Evolutionary conservation across 2,888 invertebrate genomes (phyloP), one percentile per base, ranked within the genome.

Genomic region (Nomada ruficornis): DNA sequence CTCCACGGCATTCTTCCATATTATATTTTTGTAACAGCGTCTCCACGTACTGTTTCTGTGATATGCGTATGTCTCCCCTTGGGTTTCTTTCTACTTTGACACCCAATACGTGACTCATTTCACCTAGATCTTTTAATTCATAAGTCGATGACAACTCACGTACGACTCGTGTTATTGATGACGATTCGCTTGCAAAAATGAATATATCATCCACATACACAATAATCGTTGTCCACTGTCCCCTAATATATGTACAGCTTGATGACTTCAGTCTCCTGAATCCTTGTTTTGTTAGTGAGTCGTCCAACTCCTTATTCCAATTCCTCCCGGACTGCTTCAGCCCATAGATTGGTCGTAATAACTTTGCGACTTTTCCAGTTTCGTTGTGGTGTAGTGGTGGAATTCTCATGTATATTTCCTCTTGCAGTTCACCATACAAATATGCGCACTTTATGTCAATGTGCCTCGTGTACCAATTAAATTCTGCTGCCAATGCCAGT

Each of bases 391-490:
- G 54, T 9, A 23, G 3, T 7, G 44, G 63, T 10, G 63, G 72
- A 9, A 72, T 18, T 26, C 23, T 54, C 72, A 63, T 63, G 54
- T 23, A 72, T 5, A 72, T 54, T 15, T 62, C 55, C 7, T 64
- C 72, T 42, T 72, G 18, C 10, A 63, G 15, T 9, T 63, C 11
- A 11, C 72, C 72, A 13, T 55, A 44, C 1, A 72, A 42, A 7
- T 72, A 63, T 10, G 72, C 72, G 13, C 63, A 72, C 36, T 63
- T 72, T n/a, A 72, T 44, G 9, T 63, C 63, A 11, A 72, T 23
- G 26, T 72, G 55, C 15, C 57, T 42, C 3, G 70, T 60, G 1
- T 29, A 5, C 60, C 70, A 70, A 13, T 18, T 2, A 11, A 60
- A 50, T 0, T 52, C 20, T 2, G 52, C n/a, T 10, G 55, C 10